A percentile compares a stretch with the other conserved stretches of the same genome.
These are phyloP conservation scores for Ginglymostoma cirratum DNA, from an alignment of 2,113 vertebrate species.

Conservation along the genomic window DNA sequence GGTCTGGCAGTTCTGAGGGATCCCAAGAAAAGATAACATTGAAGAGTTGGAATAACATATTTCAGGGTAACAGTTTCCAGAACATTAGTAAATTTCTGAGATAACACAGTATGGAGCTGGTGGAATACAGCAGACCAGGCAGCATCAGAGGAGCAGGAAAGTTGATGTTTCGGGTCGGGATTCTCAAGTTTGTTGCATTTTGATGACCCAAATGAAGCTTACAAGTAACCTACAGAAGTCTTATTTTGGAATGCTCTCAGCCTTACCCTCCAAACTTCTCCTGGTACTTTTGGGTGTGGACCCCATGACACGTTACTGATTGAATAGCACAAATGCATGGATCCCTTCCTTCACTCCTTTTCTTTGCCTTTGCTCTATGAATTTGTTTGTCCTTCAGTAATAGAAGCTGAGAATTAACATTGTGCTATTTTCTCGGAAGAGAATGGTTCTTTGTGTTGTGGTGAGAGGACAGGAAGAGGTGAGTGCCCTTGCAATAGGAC, in stretches of 20 bases:
- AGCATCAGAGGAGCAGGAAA: too few species aligned
- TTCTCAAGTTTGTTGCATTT: too few species aligned
- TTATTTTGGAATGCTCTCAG: neutral
- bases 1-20: too few species aligned
- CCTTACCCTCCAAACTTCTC: neutral
- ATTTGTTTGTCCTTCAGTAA: neutral
- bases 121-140: too few species aligned
- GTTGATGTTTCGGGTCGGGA: too few species aligned
- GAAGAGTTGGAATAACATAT: too few species aligned
- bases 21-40: too few species aligned
- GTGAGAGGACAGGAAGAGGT: neutral
- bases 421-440: neutral
- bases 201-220: too few species aligned
- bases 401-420: neutral
- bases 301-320: neutral
- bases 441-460: neutral
- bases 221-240: neutral
- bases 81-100: too few species aligned
- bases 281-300: neutral
- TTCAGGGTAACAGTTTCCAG: too few species aligned
- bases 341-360: neutral
- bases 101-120: too few species aligned
- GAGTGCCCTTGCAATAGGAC: neutral
- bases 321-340: neutral
- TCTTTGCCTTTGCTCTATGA: neutral